Base-by-base conservation (phyloP, 2,888 invertebrate genomes). In the Metacarcinus magister region DNA sequence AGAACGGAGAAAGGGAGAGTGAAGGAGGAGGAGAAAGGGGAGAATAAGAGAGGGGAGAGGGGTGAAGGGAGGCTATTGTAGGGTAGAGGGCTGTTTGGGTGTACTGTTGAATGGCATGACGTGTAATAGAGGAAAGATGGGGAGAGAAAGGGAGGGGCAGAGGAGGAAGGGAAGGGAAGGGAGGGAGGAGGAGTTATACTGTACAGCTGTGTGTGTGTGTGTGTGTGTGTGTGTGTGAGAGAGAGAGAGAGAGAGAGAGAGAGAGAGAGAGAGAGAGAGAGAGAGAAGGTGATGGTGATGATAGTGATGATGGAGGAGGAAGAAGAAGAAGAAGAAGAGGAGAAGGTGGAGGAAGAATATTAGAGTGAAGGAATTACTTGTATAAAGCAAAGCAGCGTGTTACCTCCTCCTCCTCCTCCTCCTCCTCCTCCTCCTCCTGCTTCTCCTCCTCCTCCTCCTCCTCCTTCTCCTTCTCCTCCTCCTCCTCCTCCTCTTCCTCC, bases 401-500 rank as follows among this genome's bases (percentile, higher is more conserved):
- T 67, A 19, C 67, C 67, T 67, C 67, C 67, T 23, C 67, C 2
- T 1, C 1, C n/a, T 67, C n/a, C n/a, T 54, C 54, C 8, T 67
- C 67, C 10, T 19, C 67, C 67, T 67, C 67, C 67, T 67, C 67
- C 67, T 67, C 67, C 90, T 90, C 90, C 44, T 44, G 13, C 90
- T 90, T 32, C 44, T 44, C 44, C 90, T 90, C 90, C 44, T 16
- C 44, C 90, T 90, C 90, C 44, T 44, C 44, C 90, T 90, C 91
- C 32, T 48, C 48, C 91, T 91, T 44, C 48, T 48, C 48, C 44
- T 91, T 28, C 91, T 43, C 43, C 23, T n/a, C 46, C 91, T 91
- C 91, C 46, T 43, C 46, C 91, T 91, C 91, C 46, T 46, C 46
- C 91, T 91, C 91, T 13, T 46, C n/a, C 91, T 91, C 91, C n/a